Evolutionary conservation across 2,113 vertebrate species (phyloP).

Genomic region (Pelusios castaneus): DNA sequence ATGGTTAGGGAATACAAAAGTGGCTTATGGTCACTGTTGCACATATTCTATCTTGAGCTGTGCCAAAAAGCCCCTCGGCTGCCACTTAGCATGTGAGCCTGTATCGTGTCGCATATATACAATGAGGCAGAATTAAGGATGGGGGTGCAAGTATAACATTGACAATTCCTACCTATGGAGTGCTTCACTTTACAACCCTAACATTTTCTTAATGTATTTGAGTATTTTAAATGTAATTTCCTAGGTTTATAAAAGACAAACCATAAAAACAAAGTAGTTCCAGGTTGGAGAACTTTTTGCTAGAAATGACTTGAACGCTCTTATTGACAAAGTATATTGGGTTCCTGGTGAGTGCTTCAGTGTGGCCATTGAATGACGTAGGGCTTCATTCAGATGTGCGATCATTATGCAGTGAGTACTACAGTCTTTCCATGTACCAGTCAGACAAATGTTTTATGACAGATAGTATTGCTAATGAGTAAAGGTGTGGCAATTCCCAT

Average conservation of each 20-base stretch:
- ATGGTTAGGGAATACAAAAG: not conserved
- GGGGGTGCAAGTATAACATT: not conserved
- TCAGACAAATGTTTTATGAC: not conserved
- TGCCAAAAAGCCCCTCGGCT: not conserved
- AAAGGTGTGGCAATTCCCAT: fast-evolving
- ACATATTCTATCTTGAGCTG: too few relatives aligned
- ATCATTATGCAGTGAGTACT: not conserved
- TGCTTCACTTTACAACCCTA: not conserved
- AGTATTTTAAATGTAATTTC: not conserved
- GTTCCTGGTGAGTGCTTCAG: fast-evolving
- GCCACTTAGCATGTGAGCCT: not conserved
- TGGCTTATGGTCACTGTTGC: not conserved
- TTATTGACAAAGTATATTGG: not conserved
- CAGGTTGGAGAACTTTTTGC: not conserved
- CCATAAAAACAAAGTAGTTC: not conserved
- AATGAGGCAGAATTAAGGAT: not conserved
- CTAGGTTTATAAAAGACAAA: fast-evolving
- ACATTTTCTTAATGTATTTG: not conserved
- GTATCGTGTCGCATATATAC: fast-evolving
- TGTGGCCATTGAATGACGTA: not conserved
- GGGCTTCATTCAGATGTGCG: not conserved
- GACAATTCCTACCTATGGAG: not conserved
- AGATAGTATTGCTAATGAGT: not conserved
- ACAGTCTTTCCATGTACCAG: not conserved
- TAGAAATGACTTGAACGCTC: not conserved